Percentiles rank a stretch among this genome's conserved stretches.
phyloP scores from a whole-genome alignment of 2,888 invertebrate genomes.

The Diaperis boleti region DNA sequence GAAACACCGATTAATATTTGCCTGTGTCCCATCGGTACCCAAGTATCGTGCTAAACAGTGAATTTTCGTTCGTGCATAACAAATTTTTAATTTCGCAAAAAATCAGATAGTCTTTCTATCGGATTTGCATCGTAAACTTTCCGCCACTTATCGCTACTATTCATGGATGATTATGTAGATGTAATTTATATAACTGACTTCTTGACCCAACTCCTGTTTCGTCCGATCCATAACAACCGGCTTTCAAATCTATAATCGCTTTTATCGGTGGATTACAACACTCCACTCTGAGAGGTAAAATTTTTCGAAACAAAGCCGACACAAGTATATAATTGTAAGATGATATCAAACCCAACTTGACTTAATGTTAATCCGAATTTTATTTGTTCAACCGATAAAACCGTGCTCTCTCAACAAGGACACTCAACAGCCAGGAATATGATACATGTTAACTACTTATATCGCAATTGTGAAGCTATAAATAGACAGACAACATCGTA shows the following conservation, averaged over 20 bases:
- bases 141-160: background rate
- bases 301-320: background rate
- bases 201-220: background rate
- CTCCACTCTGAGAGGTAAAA: background rate
- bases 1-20: no score
- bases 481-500: slow-evolving; percentile 37
- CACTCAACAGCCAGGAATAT: slow-evolving; percentile 36
- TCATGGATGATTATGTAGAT: background rate
- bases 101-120: background rate
- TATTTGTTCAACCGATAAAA: slow-evolving; percentile 41
- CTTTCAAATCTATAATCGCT: background rate
- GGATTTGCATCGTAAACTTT: background rate
- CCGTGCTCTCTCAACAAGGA: slow-evolving; percentile 39
- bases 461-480: slow-evolving; percentile 40
- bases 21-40: no score
- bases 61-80: background rate
- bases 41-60: no score
- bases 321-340: slow-evolving; percentile 11
- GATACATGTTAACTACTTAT: slow-evolving; percentile 40
- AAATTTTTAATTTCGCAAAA: background rate
- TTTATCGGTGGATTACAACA: background rate
- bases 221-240: background rate
- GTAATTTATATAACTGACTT: background rate
- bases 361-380: slow-evolving; percentile 37
- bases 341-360: slow-evolving; percentile 1